Conservation (phyloP, 2,888 invertebrate species). For the Achlya flavicornis region DNA sequence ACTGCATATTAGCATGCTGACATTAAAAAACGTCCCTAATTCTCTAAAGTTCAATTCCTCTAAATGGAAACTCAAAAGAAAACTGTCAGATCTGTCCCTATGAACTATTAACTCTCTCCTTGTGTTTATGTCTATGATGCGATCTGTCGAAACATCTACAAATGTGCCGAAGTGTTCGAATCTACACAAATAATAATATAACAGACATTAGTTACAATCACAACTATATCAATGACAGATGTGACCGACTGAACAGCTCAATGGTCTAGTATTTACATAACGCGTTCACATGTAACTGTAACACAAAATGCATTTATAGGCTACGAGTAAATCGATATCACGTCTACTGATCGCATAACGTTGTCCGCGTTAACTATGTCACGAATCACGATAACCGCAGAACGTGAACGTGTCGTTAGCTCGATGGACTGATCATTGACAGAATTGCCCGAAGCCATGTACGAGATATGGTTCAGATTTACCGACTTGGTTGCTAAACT, state of each 20-base stretch:
- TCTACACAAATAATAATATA: neutral
- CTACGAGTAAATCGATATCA: conserved; percentile 13
- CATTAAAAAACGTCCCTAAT: no score
- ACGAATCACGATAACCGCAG: conserved; percentile 28
- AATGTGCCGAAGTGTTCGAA: neutral
- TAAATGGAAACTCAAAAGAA: no score
- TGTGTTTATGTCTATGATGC: no score
- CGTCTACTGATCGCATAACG: conserved; percentile 11
- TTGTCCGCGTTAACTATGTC: conserved; percentile 19
- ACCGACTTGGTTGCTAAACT: neutral
- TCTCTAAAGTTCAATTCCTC: no score
- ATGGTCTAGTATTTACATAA: conserved; percentile 8
- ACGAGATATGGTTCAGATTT: conserved; percentile 6
- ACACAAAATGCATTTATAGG: conserved; percentile 2
- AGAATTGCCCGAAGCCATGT: conserved; percentile 20
- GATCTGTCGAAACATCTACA: neutral
- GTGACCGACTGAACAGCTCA: neutral
- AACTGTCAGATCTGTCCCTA: no score
- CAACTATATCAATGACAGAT: neutral
- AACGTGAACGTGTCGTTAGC: conserved; percentile 29
- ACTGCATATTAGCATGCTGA: no score
- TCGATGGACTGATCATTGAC: conserved; percentile 30
- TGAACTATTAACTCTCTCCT: no score
- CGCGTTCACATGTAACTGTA: conserved; percentile 8
- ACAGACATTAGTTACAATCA: neutral